A percentile compares a stretch with the other conserved stretches of the same genome.
phyloP scores from a whole-genome alignment of 2,888 invertebrate genomes.

The Caenorhabditis drosophilae region DNA sequence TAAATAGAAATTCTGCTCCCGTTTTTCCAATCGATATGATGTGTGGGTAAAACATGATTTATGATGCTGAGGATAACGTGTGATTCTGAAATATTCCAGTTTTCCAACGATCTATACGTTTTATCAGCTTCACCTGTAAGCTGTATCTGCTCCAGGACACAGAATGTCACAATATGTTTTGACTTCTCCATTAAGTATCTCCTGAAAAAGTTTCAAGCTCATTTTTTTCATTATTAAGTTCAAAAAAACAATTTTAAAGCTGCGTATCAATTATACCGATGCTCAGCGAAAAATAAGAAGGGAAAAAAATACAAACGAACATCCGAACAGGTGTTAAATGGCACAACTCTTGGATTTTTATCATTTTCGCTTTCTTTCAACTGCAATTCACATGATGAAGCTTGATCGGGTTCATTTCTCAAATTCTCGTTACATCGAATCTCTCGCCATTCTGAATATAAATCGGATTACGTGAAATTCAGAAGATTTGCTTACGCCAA shows the following conservation, averaged over 20 bases:
- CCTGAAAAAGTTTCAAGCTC: slow-evolving; percentile 36
- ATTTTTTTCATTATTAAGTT: neutral
- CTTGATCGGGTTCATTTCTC: slow-evolving; percentile 41
- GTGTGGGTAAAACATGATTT: slow-evolving; percentile 58
- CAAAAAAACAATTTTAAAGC: neutral
- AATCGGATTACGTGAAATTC: neutral
- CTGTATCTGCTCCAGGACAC: slow-evolving; percentile 64
- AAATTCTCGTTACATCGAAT: slow-evolving; percentile 52
- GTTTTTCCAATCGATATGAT: slow-evolving; percentile 58
- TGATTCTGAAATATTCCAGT: slow-evolving; percentile 23
- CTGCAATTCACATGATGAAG: slow-evolving; percentile 55
- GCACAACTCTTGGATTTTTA: slow-evolving; percentile 44
- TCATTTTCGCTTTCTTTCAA: slow-evolving; percentile 60
- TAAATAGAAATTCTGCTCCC: slow-evolving; percentile 55
- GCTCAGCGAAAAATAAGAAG: slow-evolving; percentile 1
- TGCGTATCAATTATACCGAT: too few relatives aligned
- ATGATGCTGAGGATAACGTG: slow-evolving; percentile 40
- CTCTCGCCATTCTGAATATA: slow-evolving; percentile 63
- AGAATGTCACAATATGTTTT: slow-evolving; percentile 63
- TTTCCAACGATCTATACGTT: neutral
- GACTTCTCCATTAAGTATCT: slow-evolving; percentile 58
- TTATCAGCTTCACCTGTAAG: slow-evolving; percentile 52
- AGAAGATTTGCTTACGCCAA: slow-evolving; percentile 53
- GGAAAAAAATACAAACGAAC: slow-evolving; percentile 28
- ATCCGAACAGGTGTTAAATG: slow-evolving; percentile 58